These are phyloP conservation scores for Sminthurinus aureus DNA, from an alignment of 2,888 invertebrate species.

Conservation along the genomic window DNA sequence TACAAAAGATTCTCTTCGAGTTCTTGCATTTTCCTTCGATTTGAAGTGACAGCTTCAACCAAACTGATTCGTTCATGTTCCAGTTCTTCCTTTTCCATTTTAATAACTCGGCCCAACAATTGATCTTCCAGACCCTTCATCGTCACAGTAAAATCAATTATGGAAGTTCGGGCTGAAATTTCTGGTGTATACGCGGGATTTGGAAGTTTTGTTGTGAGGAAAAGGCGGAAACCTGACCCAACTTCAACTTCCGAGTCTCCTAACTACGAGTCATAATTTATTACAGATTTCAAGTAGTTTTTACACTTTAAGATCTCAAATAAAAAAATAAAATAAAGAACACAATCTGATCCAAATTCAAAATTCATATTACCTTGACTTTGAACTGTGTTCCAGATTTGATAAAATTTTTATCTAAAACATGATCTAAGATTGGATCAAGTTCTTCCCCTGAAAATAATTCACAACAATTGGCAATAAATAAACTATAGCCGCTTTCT, in stretches of 20 bases:
- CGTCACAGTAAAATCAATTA: slow-evolving; percentile 97
- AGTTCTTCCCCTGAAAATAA: too few species aligned
- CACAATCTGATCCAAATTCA: too few species aligned
- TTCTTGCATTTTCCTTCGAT: slow-evolving; percentile 84
- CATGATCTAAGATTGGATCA: slow-evolving; percentile 96
- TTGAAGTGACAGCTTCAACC: slow-evolving; percentile 81
- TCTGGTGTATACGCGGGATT: slow-evolving; percentile 98
- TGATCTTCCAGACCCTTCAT: slow-evolving; percentile 97
- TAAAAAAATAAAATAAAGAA: too few species aligned
- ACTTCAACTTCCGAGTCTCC: slow-evolving; percentile 98
- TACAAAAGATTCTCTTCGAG: slow-evolving; percentile 83
- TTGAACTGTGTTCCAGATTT: slow-evolving; percentile 96
- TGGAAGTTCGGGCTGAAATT: slow-evolving; percentile 94
- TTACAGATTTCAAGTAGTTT: too few species aligned
- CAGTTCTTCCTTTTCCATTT: slow-evolving; percentile 82
- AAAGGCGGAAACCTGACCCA: slow-evolving; percentile 92
- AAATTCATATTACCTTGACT: too few species aligned
- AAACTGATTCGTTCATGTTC: slow-evolving; percentile 82
- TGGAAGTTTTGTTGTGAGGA: slow-evolving; percentile 94
- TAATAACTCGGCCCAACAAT: slow-evolving; percentile 81
- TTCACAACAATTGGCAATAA: too few species aligned
- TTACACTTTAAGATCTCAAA: too few species aligned
- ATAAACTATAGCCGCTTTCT: too few species aligned
- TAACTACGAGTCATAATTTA: too few species aligned
- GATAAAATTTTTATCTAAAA: slow-evolving; percentile 96